Percentiles rank a stretch among this genome's conserved stretches.
Evolutionary conservation across 2,113 vertebrate species (phyloP).

Genomic region (Tragulus kanchil): DNA sequence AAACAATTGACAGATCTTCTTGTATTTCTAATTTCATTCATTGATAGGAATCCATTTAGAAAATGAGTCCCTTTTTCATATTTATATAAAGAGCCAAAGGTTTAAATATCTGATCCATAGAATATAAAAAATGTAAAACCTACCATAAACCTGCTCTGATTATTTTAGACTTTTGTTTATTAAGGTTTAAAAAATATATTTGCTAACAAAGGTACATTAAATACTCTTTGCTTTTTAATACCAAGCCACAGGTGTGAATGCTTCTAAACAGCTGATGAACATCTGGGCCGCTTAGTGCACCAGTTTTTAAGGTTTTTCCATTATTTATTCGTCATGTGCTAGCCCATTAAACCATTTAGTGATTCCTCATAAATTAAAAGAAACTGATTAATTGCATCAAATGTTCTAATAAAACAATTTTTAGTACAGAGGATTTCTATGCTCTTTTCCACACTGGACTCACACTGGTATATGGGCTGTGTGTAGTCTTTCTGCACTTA

Average conservation of each 20-base stretch:
- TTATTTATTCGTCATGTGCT: slow-evolving; percentile 59
- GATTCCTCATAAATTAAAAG: slow-evolving; percentile 68
- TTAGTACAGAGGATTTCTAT: not conserved
- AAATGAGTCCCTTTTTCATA: not conserved
- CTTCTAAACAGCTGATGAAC: slow-evolving; percentile 57
- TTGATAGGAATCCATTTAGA: not conserved
- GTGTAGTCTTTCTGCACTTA: not conserved
- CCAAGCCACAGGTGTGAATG: slow-evolving; percentile 46
- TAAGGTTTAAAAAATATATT: not conserved
- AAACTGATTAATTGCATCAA: slow-evolving; percentile 66
- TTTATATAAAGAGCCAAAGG: not conserved
- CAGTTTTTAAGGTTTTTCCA: slow-evolving; percentile 69
- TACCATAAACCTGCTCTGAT: not conserved
- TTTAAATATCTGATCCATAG: slow-evolving; percentile 26
- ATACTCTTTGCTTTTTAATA: slow-evolving; percentile 41
- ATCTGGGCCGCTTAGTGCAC: slow-evolving; percentile 58
- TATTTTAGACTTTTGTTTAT: not conserved
- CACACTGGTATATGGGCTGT: not conserved
- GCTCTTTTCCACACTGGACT: not conserved
- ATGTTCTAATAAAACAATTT: slow-evolving; percentile 59
- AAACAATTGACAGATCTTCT: slow-evolving; percentile 3
- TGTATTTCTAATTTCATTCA: not conserved
- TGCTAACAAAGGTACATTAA: not conserved
- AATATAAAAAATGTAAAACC: not conserved
- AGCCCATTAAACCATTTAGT: slow-evolving; percentile 71